Evolutionary conservation across 2,888 invertebrate genomes (phyloP).

Genomic region (Drosophila stalkeri): DNA sequence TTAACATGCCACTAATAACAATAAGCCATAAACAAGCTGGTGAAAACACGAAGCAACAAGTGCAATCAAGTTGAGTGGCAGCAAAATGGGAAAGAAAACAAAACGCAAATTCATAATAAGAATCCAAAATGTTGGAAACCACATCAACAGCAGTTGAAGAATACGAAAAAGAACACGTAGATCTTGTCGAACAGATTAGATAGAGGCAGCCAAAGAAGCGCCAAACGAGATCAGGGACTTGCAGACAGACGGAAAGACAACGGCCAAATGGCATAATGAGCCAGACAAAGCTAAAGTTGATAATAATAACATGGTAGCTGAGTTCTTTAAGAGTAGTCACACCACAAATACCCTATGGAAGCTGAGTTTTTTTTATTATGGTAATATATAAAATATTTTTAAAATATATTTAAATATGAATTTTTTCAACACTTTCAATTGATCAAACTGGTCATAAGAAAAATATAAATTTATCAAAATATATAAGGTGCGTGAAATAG

Average conservation of each 20-base stretch:
- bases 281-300: conserved; percentile 11
- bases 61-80: conserved; percentile 44
- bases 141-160: background rate
- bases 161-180: conserved; percentile 12
- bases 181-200: conserved; percentile 45
- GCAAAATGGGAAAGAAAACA: conserved; percentile 32
- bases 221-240: conserved; percentile 73
- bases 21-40: conserved; percentile 58
- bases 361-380: too few relatives aligned
- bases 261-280: conserved; percentile 52
- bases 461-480: too few relatives aligned
- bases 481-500: too few relatives aligned
- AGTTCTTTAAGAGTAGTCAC: background rate
- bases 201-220: conserved; percentile 16
- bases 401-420: too few relatives aligned
- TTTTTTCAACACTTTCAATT: too few relatives aligned
- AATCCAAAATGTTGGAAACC: conserved; percentile 18
- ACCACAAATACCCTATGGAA: conserved; percentile 1
- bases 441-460: too few relatives aligned
- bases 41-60: conserved; percentile 66
- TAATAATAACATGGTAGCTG: conserved; percentile 4
- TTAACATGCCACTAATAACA: conserved; percentile 69
- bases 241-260: conserved; percentile 32
- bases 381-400: too few relatives aligned
- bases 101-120: conserved; percentile 30